These are phyloP conservation scores for Idaea aversata DNA, from an alignment of 2,888 invertebrate genomes.

Conservation along the genomic window DNA sequence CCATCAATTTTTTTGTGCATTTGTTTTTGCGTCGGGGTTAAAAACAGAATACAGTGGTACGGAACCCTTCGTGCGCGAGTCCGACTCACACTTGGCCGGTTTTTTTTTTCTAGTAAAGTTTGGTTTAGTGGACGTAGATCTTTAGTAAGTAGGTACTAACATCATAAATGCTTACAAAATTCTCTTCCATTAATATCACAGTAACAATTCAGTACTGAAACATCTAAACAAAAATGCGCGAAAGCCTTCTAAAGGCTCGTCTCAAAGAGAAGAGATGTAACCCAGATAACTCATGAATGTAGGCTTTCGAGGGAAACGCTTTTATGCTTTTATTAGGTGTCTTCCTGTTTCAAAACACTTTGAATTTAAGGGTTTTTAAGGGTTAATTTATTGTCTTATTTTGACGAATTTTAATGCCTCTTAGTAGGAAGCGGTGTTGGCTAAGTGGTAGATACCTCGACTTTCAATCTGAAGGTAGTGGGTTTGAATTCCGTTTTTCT, in stretches of 20 bases:
- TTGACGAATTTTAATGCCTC: no score
- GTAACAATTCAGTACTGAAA: neutral
- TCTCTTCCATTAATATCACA: neutral
- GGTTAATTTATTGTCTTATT: neutral
- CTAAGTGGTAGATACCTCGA: no score
- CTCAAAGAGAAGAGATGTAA: slow-evolving; percentile 25
- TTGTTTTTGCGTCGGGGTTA: no score
- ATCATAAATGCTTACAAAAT: neutral
- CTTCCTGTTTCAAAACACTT: neutral
- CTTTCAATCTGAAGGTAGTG: no score
- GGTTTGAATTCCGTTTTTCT: no score
- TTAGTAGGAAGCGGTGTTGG: no score
- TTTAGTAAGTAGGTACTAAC: neutral
- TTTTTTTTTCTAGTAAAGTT: no score
- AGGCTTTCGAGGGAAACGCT: neutral
- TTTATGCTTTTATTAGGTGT: slow-evolving; percentile 10
- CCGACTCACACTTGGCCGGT: no score
- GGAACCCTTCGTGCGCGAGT: no score
- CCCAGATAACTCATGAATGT: slow-evolving; percentile 19
- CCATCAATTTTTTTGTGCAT: no score
- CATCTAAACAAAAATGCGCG: neutral
- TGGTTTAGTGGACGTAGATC: neutral
- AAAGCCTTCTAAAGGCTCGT: slow-evolving; percentile 14
- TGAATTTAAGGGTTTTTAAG: neutral
- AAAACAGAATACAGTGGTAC: no score